A percentile compares a stretch with the other conserved stretches of the same genome.
Conservation (phyloP, 2,888 invertebrate species). For the Eulithis prunata region DNA sequence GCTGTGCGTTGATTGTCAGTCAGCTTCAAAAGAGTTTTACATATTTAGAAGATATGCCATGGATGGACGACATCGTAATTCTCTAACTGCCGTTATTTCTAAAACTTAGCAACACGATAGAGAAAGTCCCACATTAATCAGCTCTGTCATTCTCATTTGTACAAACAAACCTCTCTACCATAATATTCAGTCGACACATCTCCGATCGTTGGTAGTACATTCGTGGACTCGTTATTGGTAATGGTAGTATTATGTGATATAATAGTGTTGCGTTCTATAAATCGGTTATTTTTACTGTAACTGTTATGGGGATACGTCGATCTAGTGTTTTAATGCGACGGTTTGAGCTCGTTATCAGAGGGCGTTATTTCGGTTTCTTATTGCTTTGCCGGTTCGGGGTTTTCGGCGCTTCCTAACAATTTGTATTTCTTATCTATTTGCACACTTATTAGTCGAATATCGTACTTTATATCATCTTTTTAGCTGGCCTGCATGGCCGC, state of each 20-base stretch:
- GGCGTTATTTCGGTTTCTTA: slow-evolving; percentile 31
- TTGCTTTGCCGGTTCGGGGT: slow-evolving; percentile 17
- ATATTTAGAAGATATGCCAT: too few relatives aligned
- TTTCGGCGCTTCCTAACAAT: slow-evolving; percentile 21
- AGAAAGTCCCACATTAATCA: slow-evolving; percentile 9
- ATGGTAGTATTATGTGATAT: slow-evolving; percentile 46
- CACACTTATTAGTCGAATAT: background rate
- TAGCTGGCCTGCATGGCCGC: too few relatives aligned
- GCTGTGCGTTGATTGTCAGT: too few relatives aligned
- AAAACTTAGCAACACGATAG: background rate
- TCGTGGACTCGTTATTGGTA: slow-evolving; percentile 43
- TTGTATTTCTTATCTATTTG: slow-evolving; percentile 9
- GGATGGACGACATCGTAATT: too few relatives aligned
- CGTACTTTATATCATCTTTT: background rate
- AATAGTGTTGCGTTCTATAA: slow-evolving; percentile 46
- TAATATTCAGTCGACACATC: slow-evolving; percentile 22
- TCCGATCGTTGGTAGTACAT: slow-evolving; percentile 32
- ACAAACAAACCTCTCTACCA: slow-evolving; percentile 19
- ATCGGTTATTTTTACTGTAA: slow-evolving; percentile 42
- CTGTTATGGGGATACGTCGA: slow-evolving; percentile 38
- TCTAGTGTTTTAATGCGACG: slow-evolving; percentile 36
- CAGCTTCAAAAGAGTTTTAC: too few relatives aligned
- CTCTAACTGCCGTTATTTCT: background rate
- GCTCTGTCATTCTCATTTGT: slow-evolving; percentile 9
- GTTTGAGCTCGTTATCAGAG: slow-evolving; percentile 28